Evolutionary conservation across 2,888 invertebrate species (phyloP), one percentile per base, ranked within the genome.

Genomic region (Lithophane leautieri): DNA sequence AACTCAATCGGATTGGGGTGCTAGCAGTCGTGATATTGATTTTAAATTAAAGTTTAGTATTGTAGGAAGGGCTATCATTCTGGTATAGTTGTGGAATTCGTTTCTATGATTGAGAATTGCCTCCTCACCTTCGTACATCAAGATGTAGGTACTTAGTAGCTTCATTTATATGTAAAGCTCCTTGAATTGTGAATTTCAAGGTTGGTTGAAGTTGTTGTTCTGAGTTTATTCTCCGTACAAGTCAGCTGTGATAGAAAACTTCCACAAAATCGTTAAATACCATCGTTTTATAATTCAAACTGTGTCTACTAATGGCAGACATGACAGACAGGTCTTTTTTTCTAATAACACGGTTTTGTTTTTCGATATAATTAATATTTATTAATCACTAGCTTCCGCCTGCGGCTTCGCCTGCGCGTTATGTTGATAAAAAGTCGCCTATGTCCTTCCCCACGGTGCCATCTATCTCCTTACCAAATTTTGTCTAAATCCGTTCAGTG

Each of bases 11-110:
- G 28, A 70, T 79, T 50, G 68, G 63, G 78, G 54, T 82, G 62
- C 67, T 62, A 44, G 61, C 50, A 40, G n/a, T 70, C 52, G 71
- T n/a, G 70, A 83, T 79, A 83, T 81, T 83, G 84, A 79, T 81
- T 81, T 74, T 74, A 73, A 83, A 73, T 83, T 83, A 82, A 82
- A 70, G 42, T 82, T 79, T 66, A 68, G 40, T 76, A 70, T 76
- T 66, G 42, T 56, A 34, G 58, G 34, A 52, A 34, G 66, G 68
- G 60, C 76, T 82, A 76, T 81, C 76, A 19, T 50, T 76, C 42
- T 56, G 47, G 61, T 56, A 66, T 50, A 56, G 66, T 70, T 70
- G 47, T 65, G 82, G n/a, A 66, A 79, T 82, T 76, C 50, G 82
- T 65, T 79, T 76, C 63, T 65, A n/a, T 22, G 40, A 73, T 80